Base-by-base conservation (phyloP, 2,888 invertebrate genomes). In the Deilephila porcellus region DNA sequence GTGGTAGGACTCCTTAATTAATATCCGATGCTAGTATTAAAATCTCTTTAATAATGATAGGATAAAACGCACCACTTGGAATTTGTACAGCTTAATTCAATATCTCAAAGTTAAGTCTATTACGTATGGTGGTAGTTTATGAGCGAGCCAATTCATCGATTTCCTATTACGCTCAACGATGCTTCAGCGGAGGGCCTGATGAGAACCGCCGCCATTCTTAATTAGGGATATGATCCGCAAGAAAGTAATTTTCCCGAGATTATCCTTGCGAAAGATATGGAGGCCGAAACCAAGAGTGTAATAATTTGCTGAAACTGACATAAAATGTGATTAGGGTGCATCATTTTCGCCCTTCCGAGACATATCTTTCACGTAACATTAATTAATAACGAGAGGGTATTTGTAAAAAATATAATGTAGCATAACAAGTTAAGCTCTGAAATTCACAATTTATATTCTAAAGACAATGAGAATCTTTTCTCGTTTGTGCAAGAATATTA, bases 221-320 rank as follows among this genome's bases (percentile, higher is more conserved):
- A 92, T 93, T 92, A 91, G 85, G 87, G 86, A 89, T 88, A 90
- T 91, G 89, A 91, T 86, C 88, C 87, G 85, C 88, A 88, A 86
- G 88, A 91, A 91, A 89, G 91, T 89, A 91, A 92, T 92, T 91
- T 90, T 84, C 85, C 80, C 80, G 80, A 85, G 87, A 89, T 88
- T 85, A 91, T 80, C 78, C 77, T 72, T 73, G 67, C 74, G 71
- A 76, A 76, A 76, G 78, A 78, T 77, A 76, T 78, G 77, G 75
- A 75, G 74, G 78, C 75, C 75, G 74, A 76, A 82, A 82, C 82
- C 78, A 79, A 82, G 79, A 79, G 78, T 76, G 80, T 85, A 82
- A 81, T 83, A 86, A 85, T 83, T 80, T 83, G 78, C 81, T 82
- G 80, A 79, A 78, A 76, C 76, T 77, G 79, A 71, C 80, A 79